These are phyloP conservation scores for Speoplatyrhinus poulsoni DNA, from an alignment of 2,113 vertebrate genomes.

Conservation along the genomic window DNA sequence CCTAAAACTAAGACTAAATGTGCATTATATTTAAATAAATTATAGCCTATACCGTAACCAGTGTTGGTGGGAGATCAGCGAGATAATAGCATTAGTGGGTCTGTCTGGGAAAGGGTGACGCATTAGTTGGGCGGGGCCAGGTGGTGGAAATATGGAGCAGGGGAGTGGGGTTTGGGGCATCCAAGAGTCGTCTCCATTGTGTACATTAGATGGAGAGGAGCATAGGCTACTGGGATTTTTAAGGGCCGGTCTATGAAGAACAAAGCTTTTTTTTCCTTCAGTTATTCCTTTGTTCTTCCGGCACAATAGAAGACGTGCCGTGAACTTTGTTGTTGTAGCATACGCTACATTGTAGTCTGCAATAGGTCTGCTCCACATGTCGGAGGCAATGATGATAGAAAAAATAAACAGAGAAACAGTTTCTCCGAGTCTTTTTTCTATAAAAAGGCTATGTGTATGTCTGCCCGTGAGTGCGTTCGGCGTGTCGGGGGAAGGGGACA, in stretches of 20 bases:
- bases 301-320: background rate
- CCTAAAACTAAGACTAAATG: background rate
- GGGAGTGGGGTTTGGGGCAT: background rate
- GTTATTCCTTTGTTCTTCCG: slow-evolving; percentile 3
- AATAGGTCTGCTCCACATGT: background rate
- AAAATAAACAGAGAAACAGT: background rate
- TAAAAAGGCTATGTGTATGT: background rate
- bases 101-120: slow-evolving; percentile 11
- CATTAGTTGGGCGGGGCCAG: slow-evolving; percentile 21
- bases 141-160: background rate
- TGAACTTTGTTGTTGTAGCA: background rate
- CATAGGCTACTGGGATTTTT: background rate
- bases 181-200: background rate
- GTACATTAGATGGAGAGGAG: background rate
- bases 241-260: background rate
- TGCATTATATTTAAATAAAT: background rate
- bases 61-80: slow-evolving; percentile 4
- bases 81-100: background rate
- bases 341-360: no score
- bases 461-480: slow-evolving; percentile 28
- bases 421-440: no score
- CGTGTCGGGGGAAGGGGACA: slow-evolving; percentile 16
- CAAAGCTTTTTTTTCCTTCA: slow-evolving; percentile 1
- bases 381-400: background rate
- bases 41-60: no score